These are phyloP conservation scores for Cheilosia scutellata DNA, from an alignment of 2,888 invertebrate genomes.

Conservation along the genomic window DNA sequence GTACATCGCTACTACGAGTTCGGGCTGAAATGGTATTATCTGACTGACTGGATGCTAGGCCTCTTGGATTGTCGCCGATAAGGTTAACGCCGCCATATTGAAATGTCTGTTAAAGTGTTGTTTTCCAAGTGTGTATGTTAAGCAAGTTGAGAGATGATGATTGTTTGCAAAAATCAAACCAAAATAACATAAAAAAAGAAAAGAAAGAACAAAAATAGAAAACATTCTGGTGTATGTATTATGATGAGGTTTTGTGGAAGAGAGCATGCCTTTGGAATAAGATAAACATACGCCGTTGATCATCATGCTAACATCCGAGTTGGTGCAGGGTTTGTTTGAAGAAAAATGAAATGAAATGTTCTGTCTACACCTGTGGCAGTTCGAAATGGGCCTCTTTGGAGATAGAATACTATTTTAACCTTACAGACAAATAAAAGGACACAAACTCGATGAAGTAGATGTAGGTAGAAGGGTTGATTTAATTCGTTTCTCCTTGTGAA, in stretches of 20 bases:
- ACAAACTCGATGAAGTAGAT: too few species aligned
- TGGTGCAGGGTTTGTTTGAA: background rate
- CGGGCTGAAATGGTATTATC: conserved; percentile 79
- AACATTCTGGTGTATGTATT: conserved; percentile 57
- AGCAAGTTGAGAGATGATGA: conserved; percentile 48
- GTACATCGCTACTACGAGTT: conserved; percentile 50
- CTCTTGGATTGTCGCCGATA: conserved; percentile 67
- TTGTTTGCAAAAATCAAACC: conserved; percentile 59
- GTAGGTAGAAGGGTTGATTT: too few species aligned
- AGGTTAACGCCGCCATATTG: conserved; percentile 60
- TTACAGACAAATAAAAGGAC: too few species aligned
- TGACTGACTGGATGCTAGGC: conserved; percentile 81
- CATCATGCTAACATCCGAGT: conserved; percentile 38
- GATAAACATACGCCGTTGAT: conserved; percentile 15
- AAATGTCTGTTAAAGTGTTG: conserved; percentile 77
- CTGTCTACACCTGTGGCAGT: too few species aligned
- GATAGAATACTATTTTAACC: too few species aligned
- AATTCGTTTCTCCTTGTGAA: too few species aligned
- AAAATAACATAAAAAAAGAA: conserved; percentile 71
- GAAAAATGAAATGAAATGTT: background rate
- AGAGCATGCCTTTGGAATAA: conserved; percentile 22
- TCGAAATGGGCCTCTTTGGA: too few species aligned
- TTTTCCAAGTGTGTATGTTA: conserved; percentile 24
- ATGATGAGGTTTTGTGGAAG: conserved; percentile 34
- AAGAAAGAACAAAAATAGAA: conserved; percentile 72